Evolutionary conservation across 2,888 invertebrate species (phyloP), one percentile per base, ranked within the genome.

Genomic region (Pterobdella sp.): DNA sequence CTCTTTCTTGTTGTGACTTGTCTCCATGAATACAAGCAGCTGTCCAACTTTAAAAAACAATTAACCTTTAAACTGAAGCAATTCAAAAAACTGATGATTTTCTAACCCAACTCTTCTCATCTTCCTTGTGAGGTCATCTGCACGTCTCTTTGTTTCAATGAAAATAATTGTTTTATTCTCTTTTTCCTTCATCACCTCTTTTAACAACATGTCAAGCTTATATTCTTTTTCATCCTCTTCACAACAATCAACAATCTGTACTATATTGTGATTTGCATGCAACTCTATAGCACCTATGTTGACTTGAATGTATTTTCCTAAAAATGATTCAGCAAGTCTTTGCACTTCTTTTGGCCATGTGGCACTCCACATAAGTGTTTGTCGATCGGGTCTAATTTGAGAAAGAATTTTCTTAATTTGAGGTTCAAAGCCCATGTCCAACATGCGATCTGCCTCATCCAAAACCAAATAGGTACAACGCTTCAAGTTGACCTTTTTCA

Each of bases 301-400:
- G 78, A 98, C 90, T 86, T 97, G 96, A 78, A 94, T 90, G 83
- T 95, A 95, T 81, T 97, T 92, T 72, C 88, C 88, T 18, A 98
- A 88, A 85, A 97, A 98, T 83, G 98, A 97, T 80, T 94, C 91
- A 0, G 98, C 98, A 74, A 98, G 85, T 78, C 90, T 90, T 78
- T 91, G 89, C 1, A 96, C 97, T 86, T 98, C 98, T 81, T 94
- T 95, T 0, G 98, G 98, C 98, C 98, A 98, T 0, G 98, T 99
- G 0, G 98, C 98, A 56, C 95, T 95, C 94, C 96, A 98, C 98
- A 98, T 99, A 60, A 97, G 87, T 0, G 93, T 93, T 85, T 95
- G 94, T 76, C 94, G 86, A 84, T 96, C 91, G 63, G 94, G 93
- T 84, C 86, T 64, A 35, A 76, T 68, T 71, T 76, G 76, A 14